phyloP scores from a whole-genome alignment of 1,140 invertebrate genomes.

The Solenopsis fugax region DNA sequence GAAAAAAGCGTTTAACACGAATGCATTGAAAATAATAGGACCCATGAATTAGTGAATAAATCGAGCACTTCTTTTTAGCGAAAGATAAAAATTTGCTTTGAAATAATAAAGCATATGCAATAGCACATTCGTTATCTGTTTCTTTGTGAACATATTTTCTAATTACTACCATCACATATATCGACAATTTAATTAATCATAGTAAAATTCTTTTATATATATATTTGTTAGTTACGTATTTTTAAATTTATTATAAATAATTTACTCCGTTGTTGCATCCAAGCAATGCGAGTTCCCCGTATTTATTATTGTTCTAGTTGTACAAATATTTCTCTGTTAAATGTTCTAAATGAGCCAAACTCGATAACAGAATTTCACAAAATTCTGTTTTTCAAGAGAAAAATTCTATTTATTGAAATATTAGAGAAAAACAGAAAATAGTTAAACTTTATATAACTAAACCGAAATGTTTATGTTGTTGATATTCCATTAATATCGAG shows the following conservation, averaged over 20 bases:
- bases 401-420: not conserved
- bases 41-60: slow-evolving; percentile 4
- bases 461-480: not conserved
- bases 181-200: not conserved
- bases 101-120: not conserved
- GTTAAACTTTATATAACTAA: too few relatives aligned
- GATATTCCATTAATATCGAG: not conserved
- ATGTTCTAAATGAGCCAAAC: too few relatives aligned
- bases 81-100: slow-evolving; percentile 22
- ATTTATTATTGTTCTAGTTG: not conserved
- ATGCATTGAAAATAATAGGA: not conserved
- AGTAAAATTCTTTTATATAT: slow-evolving; percentile 20
- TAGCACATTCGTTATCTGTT: not conserved
- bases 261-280: not conserved
- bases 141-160: not conserved
- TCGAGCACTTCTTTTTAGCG: not conserved
- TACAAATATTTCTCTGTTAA: not conserved
- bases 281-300: not conserved
- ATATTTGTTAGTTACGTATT: not conserved
- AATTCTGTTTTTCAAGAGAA: too few relatives aligned
- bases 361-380: too few relatives aligned
- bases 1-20: slow-evolving; percentile 79
- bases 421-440: not conserved
- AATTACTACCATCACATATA: not conserved
- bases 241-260: not conserved